Evolutionary conservation across 2,888 invertebrate species (phyloP).

Genomic region (Pollenia griseotomentosa): DNA sequence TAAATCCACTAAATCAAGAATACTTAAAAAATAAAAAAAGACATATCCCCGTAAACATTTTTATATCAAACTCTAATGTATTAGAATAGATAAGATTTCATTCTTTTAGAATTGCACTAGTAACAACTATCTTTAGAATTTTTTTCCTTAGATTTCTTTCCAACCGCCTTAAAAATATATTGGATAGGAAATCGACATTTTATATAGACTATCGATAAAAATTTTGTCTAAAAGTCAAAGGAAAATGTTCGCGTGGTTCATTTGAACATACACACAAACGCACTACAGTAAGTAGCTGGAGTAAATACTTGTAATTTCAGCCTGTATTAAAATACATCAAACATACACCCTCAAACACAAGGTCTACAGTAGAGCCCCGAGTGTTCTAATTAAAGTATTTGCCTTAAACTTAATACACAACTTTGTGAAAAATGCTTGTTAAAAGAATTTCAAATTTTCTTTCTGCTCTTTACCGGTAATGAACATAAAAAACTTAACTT

Average conservation of each 20-base stretch:
- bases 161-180: no score
- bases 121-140: no score
- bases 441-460: background rate
- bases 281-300: background rate
- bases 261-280: background rate
- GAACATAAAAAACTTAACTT: background rate
- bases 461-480: background rate
- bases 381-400: background rate
- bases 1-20: slow-evolving; percentile 55
- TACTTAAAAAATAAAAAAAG: background rate
- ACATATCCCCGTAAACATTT: background rate
- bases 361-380: background rate
- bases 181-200: no score
- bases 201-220: no score
- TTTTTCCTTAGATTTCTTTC: no score
- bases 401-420: no score
- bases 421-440: no score
- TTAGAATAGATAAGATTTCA: no score
- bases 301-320: slow-evolving; percentile 11
- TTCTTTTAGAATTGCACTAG: no score
- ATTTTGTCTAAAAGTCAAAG: no score
- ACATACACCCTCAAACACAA: background rate
- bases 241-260: no score
- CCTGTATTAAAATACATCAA: background rate
- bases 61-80: no score